A percentile compares a stretch with the other conserved stretches of the same genome.
phyloP scores from a whole-genome alignment of 2,797 vertebrate species.

The Eulemur mongoz region DNA sequence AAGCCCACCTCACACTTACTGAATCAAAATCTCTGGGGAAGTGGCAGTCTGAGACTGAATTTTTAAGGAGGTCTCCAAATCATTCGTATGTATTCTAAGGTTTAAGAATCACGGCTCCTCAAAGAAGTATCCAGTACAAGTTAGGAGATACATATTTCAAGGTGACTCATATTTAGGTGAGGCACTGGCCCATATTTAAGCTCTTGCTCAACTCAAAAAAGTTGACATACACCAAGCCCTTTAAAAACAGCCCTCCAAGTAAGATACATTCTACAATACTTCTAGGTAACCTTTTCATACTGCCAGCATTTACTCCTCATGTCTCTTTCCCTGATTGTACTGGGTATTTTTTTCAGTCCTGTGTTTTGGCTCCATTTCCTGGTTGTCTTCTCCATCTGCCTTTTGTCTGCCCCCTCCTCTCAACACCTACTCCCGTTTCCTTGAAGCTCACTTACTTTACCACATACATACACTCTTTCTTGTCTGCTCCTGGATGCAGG shows the following conservation, averaged over 20 bases:
- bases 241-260: neutral
- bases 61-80: neutral
- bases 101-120: neutral
- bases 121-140: neutral
- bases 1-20: neutral
- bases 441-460: neutral
- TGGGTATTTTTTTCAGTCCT: neutral
- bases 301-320: neutral
- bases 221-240: neutral
- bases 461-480: neutral
- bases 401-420: neutral
- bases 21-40: neutral
- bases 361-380: neutral
- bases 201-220: neutral
- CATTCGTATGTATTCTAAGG: neutral
- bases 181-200: neutral
- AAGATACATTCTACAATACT: neutral
- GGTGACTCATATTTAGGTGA: neutral
- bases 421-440: neutral
- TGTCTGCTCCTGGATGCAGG: neutral
- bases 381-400: neutral
- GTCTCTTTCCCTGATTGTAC: neutral
- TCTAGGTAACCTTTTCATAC: neutral
- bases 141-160: neutral
- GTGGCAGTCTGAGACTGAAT: neutral